phyloP scores from a whole-genome alignment of 2,113 vertebrate genomes.

The Micromys minutus region DNA sequence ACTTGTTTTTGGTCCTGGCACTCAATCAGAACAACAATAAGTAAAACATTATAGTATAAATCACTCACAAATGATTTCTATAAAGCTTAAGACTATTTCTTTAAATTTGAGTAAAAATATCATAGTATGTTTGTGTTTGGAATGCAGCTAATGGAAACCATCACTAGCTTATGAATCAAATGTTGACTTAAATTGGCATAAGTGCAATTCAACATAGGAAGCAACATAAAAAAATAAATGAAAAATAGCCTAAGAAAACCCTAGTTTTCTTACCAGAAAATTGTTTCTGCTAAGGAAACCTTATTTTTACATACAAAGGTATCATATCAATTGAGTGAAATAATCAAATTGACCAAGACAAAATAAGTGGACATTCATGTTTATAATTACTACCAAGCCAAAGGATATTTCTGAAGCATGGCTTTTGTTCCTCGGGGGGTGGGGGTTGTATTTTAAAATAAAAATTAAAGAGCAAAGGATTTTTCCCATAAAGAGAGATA shows the following conservation, averaged over 20 bases:
- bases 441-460: conserved; percentile 43
- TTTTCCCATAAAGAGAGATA: conserved; percentile 44
- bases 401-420: not conserved
- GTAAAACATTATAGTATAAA: not conserved
- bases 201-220: not conserved
- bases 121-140: not conserved
- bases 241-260: not conserved
- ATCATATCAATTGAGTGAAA: conserved; percentile 15
- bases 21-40: not conserved
- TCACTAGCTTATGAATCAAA: conserved; percentile 7
- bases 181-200: not conserved
- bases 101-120: not conserved
- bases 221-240: not conserved
- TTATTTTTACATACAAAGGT: conserved; percentile 21
- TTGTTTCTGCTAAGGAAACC: not conserved
- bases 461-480: conserved; percentile 49
- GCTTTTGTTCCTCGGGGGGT: conserved; percentile 14
- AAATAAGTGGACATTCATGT: conserved; percentile 28
- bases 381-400: not conserved
- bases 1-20: not conserved
- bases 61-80: not conserved
- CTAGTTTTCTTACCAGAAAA: too few relatives aligned
- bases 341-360: conserved; percentile 40
- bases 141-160: not conserved
- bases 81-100: not conserved